A percentile compares a stretch with the other conserved stretches of the same genome.
Conservation (phyloP, 2,113 vertebrate genomes). For the Hepsetus odoe region DNA sequence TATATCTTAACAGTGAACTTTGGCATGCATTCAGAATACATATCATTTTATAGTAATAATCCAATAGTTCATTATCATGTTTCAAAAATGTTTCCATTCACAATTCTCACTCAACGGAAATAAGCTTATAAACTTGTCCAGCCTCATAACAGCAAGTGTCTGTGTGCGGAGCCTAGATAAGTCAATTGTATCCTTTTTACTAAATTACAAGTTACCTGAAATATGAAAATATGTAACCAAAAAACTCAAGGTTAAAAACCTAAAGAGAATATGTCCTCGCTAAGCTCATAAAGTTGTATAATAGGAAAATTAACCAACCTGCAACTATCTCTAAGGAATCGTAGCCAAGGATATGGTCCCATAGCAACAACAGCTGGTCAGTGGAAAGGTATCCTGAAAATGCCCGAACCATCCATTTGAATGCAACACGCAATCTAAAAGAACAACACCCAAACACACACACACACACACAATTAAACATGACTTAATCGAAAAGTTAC, state of each 20-base stretch:
- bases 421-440: constrained; percentile 90
- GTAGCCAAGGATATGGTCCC: constrained; percentile 96
- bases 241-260: neutral
- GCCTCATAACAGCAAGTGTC: neutral
- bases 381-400: constrained; percentile 98
- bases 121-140: neutral
- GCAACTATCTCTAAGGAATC: constrained; percentile 92
- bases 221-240: neutral
- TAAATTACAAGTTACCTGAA: too few species aligned
- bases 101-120: neutral
- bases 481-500: too few species aligned
- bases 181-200: too few species aligned
- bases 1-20: too few species aligned
- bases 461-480: neutral
- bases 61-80: too few species aligned
- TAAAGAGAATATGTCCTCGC: neutral
- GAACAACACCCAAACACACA: neutral
- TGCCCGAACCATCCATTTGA: constrained; percentile 98
- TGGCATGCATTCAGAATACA: too few species aligned
- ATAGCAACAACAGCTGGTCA: constrained; percentile 94
- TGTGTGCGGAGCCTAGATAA: neutral
- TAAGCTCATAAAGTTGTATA: neutral
- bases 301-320: constrained; percentile 72
- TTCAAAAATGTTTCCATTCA: too few species aligned
- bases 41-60: too few species aligned